These are phyloP conservation scores for Brachymystax lenok DNA, from an alignment of 2,797 vertebrate genomes.

Conservation along the genomic window DNA sequence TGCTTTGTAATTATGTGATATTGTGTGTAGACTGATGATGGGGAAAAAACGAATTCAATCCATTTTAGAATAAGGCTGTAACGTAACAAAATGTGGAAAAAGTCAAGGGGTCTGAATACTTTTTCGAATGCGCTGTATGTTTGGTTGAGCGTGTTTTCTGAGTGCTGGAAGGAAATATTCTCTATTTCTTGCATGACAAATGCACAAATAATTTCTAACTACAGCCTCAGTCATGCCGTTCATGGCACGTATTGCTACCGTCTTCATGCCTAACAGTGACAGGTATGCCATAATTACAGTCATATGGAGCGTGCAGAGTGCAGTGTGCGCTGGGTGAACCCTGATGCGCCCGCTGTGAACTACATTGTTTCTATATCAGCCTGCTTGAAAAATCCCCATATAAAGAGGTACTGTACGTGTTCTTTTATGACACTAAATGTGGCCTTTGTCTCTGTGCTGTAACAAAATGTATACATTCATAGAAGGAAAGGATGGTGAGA, in stretches of 20 bases:
- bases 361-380: too few relatives aligned
- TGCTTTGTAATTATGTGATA: too few relatives aligned
- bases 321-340: background rate
- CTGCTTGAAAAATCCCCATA: background rate
- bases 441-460: background rate
- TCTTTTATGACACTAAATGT: background rate
- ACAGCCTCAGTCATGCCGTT: background rate
- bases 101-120: too few relatives aligned
- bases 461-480: background rate
- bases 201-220: background rate
- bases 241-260: background rate
- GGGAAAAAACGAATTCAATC: too few relatives aligned
- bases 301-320: background rate
- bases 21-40: too few relatives aligned
- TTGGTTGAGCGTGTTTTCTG: too few relatives aligned
- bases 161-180: too few relatives aligned
- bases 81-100: too few relatives aligned
- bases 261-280: background rate
- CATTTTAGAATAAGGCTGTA: too few relatives aligned
- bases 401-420: background rate
- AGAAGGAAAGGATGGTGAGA: background rate
- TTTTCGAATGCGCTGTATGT: too few relatives aligned
- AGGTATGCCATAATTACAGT: background rate
- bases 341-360: background rate
- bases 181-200: background rate